Base-by-base conservation (phyloP, 2,797 vertebrate genomes). In the Acanthis flammea region DNA sequence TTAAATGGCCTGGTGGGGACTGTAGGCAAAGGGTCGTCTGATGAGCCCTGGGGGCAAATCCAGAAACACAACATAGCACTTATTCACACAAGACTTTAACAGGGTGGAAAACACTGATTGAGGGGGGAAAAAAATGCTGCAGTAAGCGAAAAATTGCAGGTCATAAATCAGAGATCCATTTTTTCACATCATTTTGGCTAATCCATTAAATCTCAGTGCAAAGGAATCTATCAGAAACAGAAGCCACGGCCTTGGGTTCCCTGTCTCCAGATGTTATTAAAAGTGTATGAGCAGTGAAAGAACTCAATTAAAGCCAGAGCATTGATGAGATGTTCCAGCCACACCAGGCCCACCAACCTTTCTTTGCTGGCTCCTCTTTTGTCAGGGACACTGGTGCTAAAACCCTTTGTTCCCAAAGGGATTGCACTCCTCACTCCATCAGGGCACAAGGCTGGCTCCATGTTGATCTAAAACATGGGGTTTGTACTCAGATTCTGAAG, bases 201-300 rank as follows among this genome's bases (percentile, higher is more conserved):
- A 99, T 98, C 98, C 98, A 97, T 97, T 98, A 98, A 98, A 98
- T 98, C 97, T 98, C 96, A 92, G 97, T 88, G 98, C 98, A 98
- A 97, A 97, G 97, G 94, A 93, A 97, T 97, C 96, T 93, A 96
- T 98, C 98, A 97, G 97, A 96, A 97, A 96, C 97, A 97, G 97
- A 94, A 98, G 97, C 97, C 41, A 18, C 25, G 33, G 92, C 97
- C 60, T 58, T 74, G 22, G 21, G 82, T 78, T 84, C 91, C 35
- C 25, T 61, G 14, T 83, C 93, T 86, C 92, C 83, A 53, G 57
- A 51, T 22, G 57, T 75, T 86, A 72, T 61, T 84, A 91, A 55
- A 91, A 53, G 17, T 47, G 91, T 11, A 60, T 6, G 47, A 63
- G 80, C 88, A 27, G 57, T 53, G 85, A 93, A 82, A 95, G 75